These are phyloP conservation scores for Cetonia aurata DNA, from an alignment of 2,888 invertebrate genomes.

Conservation along the genomic window DNA sequence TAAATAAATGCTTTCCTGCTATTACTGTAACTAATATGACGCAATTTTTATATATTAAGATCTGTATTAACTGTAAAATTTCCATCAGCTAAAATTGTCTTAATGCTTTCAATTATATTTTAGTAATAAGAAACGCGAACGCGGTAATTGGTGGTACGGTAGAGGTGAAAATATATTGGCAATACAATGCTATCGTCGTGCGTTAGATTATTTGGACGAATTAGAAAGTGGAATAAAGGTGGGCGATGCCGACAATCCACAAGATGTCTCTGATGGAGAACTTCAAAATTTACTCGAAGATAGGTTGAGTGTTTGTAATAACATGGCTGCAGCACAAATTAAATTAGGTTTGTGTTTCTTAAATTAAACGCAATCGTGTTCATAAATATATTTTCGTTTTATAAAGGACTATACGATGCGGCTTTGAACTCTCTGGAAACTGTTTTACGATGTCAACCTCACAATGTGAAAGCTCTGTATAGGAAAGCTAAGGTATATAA, in stretches of 20 bases:
- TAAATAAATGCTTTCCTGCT: too few relatives aligned
- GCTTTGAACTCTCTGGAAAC: slow-evolving; percentile 86
- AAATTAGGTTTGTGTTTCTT: slow-evolving; percentile 74
- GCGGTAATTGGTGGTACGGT: slow-evolving; percentile 93
- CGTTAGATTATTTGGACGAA: slow-evolving; percentile 85
- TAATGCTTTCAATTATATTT: slow-evolving; percentile 23
- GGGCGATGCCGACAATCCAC: slow-evolving; percentile 69
- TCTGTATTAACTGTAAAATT: too few relatives aligned
- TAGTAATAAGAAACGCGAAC: slow-evolving; percentile 81
- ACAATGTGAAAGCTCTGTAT: slow-evolving; percentile 91
- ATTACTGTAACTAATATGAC: too few relatives aligned
- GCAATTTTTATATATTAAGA: too few relatives aligned
- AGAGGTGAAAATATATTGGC: slow-evolving; percentile 85
- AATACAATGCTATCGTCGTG: slow-evolving; percentile 88
- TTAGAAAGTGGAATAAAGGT: slow-evolving; percentile 75
- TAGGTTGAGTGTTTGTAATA: slow-evolving; percentile 87
- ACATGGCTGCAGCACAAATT: slow-evolving; percentile 92
- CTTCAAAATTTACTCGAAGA: slow-evolving; percentile 81
- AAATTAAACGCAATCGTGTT: background rate
- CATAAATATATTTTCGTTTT: background rate
- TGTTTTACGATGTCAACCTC: slow-evolving; percentile 86
- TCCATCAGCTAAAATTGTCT: background rate
- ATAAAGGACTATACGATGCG: slow-evolving; percentile 75
- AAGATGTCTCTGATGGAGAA: slow-evolving; percentile 69
- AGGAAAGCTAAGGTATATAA: slow-evolving; percentile 79